Evolutionary conservation across 2,888 invertebrate genomes (phyloP), one percentile per base, ranked within the genome.

Genomic region (Cerceris rybyensis): DNA sequence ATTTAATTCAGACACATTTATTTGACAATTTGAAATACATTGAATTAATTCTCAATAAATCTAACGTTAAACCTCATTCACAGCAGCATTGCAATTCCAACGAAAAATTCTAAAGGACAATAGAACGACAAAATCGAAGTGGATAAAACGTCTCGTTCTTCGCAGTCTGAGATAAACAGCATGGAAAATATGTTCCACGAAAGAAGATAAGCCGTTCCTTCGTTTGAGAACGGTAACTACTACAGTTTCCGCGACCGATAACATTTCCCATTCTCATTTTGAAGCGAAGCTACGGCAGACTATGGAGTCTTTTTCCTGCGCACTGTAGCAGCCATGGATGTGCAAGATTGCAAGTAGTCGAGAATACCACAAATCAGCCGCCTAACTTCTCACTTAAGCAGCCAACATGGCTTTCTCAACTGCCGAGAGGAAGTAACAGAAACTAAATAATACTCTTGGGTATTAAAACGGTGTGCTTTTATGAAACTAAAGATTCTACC

Each of bases 191-290:
- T 82, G 68, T 46, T 70, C 67, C 52, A 49, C 17, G 14, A 17
- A 55, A 11, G 49, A 39, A 75, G 72, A 70, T 61, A 66, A 69
- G 77, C 69, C 80, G 70, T 75, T 54, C 54, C 28, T 80, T 82
- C 72, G 66, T 80, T 81, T 70, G 39, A 74, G 65, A 75, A 70
- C 52, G 67, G 59, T 66, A 66, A 79, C 66, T 70, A 41, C 42
- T 50, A 55, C 55, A 63, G 71, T 72, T 61, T 74, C 61, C 67
- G 64, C 60, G 74, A 52, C 55, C 66, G 76, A 83, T 83, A 75
- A 76, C 72, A 70, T 70, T 75, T 58, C 64, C 77, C 72, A 70
- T 49, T 77, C 74, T 75, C 58, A 9, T 61, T 54, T 14, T n/a
- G 13, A 57, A 59, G 58, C 54, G 59, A 63, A 14, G 55, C 41